These are phyloP conservation scores for Marcusenius ussheri DNA, from an alignment of 2,113 vertebrate species.

Conservation along the genomic window DNA sequence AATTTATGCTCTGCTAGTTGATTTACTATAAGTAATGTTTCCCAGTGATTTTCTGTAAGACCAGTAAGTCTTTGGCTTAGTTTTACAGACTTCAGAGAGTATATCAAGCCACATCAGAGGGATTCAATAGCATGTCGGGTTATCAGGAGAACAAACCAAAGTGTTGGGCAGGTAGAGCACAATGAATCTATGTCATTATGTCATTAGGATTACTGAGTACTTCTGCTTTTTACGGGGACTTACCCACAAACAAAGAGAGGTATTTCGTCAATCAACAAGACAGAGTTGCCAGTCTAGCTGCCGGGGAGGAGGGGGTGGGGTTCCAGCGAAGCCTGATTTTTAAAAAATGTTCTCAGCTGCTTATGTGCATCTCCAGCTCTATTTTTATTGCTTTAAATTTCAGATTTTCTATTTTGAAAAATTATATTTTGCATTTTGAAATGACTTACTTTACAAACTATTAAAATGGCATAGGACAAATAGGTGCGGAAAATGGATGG, in stretches of 20 bases:
- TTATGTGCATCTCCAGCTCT: not conserved
- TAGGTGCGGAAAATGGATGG: not conserved
- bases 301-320: not conserved
- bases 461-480: not conserved
- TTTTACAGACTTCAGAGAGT: not conserved
- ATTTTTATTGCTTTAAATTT: not conserved
- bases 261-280: not conserved
- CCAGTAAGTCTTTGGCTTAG: not conserved
- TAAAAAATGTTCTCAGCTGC: not conserved
- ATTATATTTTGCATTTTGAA: not conserved
- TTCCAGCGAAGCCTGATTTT: not conserved
- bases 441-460: not conserved
- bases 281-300: not conserved
- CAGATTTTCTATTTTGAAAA: not conserved
- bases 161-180: not conserved
- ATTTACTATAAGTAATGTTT: not conserved
- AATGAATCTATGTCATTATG: not conserved
- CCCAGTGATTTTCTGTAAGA: not conserved
- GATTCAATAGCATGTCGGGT: no score
- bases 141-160: not conserved
- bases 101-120: conserved; percentile 1
- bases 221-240: not conserved
- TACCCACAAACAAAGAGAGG: not conserved
- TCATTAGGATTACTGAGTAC: not conserved
- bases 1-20: not conserved